Evolutionary conservation across 64 coral and sea anemone species (phyloP).

Genomic region (Stichodactyla mertensii): DNA sequence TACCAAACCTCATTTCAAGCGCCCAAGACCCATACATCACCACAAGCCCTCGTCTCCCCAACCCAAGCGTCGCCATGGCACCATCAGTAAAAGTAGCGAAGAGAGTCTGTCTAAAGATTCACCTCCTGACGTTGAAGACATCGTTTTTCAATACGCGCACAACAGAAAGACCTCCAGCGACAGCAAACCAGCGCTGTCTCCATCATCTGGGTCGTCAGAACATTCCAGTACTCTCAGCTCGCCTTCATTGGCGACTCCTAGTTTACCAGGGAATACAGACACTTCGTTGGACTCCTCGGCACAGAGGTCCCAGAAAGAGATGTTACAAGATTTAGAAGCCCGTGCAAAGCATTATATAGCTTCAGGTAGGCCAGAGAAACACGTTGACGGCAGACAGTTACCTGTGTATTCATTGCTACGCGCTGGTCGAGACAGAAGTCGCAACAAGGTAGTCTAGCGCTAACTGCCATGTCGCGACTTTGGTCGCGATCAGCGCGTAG

Average conservation of each 20-base stretch:
- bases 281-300: constrained; percentile 12
- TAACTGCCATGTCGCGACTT: too few species aligned
- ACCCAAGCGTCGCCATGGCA: constrained; percentile 44
- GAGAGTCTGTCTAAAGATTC: constrained; percentile 45
- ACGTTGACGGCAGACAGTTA: too few species aligned
- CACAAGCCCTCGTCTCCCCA: constrained; percentile 32
- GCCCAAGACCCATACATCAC: constrained; percentile 64
- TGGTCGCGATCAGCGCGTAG: too few species aligned
- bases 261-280: constrained; percentile 1
- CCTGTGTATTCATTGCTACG: too few species aligned
- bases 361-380: not conserved
- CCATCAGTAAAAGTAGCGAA: constrained; percentile 38
- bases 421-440: too few species aligned
- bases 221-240: constrained; percentile 24
- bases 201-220: constrained; percentile 37
- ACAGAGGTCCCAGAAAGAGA: constrained; percentile 29
- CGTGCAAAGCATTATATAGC: constrained; percentile 60
- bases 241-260: constrained; percentile 41
- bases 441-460: too few species aligned
- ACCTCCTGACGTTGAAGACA: constrained; percentile 93
- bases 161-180: constrained; percentile 31
- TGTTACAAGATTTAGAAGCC: constrained; percentile 60
- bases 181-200: constrained; percentile 9
- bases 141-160: constrained; percentile 89
- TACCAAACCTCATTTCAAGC: constrained; percentile 64